Evolutionary conservation across 2,888 invertebrate species (phyloP), one percentile per base, ranked within the genome.

Genomic region (Caenorhabditis macrosperma): DNA sequence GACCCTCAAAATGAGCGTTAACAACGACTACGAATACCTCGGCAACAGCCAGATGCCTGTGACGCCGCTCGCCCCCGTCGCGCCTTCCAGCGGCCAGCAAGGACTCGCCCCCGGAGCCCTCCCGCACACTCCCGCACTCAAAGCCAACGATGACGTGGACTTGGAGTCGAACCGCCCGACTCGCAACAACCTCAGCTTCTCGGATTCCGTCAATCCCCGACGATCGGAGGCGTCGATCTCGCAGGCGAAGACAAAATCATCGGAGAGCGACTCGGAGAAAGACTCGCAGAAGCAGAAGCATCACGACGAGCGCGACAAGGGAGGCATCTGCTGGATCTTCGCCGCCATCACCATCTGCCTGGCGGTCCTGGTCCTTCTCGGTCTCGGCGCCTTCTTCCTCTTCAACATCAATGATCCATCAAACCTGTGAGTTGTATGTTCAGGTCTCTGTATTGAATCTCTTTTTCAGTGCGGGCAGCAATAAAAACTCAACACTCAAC

Each of bases 1-100:
- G 38, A 38, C 15, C 9, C 38, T 38, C 38, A 64, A 24, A 44
- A 72, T 64, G 63, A 48, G 44, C 64, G 48, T 3, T 12, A 15
- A 20, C 35, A 57, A 72, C 57, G 72, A 72, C 46, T 72, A 72
- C 63, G 72, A 72, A 55, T 54, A 46, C 17, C 55, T 72, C n/a
- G 72, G n/a, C 20, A 50, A 57, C 30, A 48, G 54, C 12, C 55
- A 38, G 28, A 35, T 38, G 1, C 63, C 72, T n/a, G 28, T 61
- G 38, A 38, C 64, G 63, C 72, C 72, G 9, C 71, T 54, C 17
- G 55, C 71, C 9, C 71, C 71, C 24, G 17, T 41, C 0, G 44
- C 54, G n/a, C 55, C 71, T 48, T 33, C 61, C 33, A 7, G 12
- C 55, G 33, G 63, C 57, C 30, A 38, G 50, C 12, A 28, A 60